Evolutionary conservation across 2,113 vertebrate species (phyloP), one percentile per base, ranked within the genome.

Genomic region (Ovis canadensis): DNA sequence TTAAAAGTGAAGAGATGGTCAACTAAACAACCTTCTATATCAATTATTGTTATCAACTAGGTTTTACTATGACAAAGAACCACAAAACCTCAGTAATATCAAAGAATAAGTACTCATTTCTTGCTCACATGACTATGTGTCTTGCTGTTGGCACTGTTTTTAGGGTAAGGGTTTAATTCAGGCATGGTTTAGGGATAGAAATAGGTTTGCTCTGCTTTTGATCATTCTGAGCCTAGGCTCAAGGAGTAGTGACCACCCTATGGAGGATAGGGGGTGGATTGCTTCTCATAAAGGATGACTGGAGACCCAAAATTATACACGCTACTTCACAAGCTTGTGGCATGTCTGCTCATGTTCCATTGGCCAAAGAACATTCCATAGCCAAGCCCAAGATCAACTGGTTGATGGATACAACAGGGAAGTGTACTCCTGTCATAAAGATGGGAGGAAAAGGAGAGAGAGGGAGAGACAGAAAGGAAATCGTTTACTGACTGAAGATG

Each of bases 191-290:
- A 85, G 16, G 21, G 21, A 21, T 85, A 45, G 13, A 82, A 25
- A 55, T n/a, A 14, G 9, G 25, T 77, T 77, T 16, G 57, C 48
- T 92, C 40, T 64, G 31, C 31, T 80, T 95, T 45, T 36, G 5
- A 12, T 71, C 15, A 48, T 89, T 82, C 87, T 25, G 55, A 17
- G 48, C 33, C 19, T 10, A 50, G 45, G 19, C 5, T 92, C 16
- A 82, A 57, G 15, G 12, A 12, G 4, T 12, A 31, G 21, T 45
- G 7, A 17, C 10, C 36, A 31, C 1, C 21, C 33, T 2, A n/a
- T 23, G 80, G 27, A 4, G 33, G 0, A 8, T 2, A 67, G 1
- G 8, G 23, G 1, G 8, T n/a, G 13, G 27, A 27, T 36, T 82
- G 81, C 7, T 74, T 86, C 27, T 88, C 12, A 12, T 86, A 23